These are phyloP conservation scores for Euzetes globulus DNA, from an alignment of 2,888 invertebrate species.

Conservation along the genomic window DNA sequence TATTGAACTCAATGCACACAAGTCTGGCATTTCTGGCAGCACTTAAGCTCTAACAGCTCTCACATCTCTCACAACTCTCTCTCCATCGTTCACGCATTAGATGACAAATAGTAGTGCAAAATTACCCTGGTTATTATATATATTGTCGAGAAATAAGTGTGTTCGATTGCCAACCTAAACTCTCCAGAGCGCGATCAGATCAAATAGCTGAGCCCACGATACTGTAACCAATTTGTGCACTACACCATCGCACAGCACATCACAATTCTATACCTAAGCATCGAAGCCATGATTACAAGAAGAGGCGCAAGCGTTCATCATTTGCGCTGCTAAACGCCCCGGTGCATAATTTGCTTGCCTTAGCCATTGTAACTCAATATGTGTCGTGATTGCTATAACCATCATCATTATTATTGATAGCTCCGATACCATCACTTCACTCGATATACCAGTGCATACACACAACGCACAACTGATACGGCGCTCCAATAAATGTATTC, in stretches of 20 bases:
- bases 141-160: constrained; percentile 9
- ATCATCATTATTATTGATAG: constrained; percentile 25
- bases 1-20: constrained; percentile 5
- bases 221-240: constrained; percentile 18
- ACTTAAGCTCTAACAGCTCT: too few relatives aligned
- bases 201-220: constrained; percentile 21
- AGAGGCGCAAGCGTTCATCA: constrained; percentile 22
- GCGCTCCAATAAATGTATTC: constrained; percentile 20
- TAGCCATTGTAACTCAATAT: constrained; percentile 22
- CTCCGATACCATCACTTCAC: neutral
- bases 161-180: constrained; percentile 14
- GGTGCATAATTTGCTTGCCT: constrained; percentile 22
- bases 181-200: constrained; percentile 19
- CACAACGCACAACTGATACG: neutral
- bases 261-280: constrained; percentile 6
- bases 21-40: too few relatives aligned
- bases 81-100: constrained; percentile 24
- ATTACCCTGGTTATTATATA: constrained; percentile 15
- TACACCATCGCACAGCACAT: neutral
- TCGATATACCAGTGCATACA: neutral
- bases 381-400: constrained; percentile 16
- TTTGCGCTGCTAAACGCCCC: constrained; percentile 10
- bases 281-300: constrained; percentile 3
- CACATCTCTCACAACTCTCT: neutral
- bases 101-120: constrained; percentile 26